Evolutionary conservation across 2,113 vertebrate species (phyloP), one percentile per base, ranked within the genome.

Genomic region (Corythaixoides concolor): DNA sequence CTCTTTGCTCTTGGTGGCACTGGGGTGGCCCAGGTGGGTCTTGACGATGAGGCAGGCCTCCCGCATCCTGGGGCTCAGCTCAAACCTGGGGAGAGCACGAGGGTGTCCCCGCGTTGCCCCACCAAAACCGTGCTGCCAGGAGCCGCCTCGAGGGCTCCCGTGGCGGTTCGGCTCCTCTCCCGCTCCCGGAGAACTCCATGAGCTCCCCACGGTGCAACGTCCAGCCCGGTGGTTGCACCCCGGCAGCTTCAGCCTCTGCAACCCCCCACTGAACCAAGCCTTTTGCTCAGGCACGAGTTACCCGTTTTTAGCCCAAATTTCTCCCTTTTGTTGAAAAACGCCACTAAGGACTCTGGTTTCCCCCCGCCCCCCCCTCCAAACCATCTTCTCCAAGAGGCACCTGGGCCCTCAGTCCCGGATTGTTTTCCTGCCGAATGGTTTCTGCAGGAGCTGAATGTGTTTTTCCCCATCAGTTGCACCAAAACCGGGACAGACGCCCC

Each of bases 41-140:
- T 98, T 98, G 96, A 99, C 95, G 62, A 98, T 98, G 6, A 98
- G 98, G 67, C 99, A 99, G 32, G 99, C 99, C 88, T 99, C 99
- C 37, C 98, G 98, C 98, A 99, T 98, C 91, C 99, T 98, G n/a
- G 98, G 98, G 96, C 98, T 99, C 91, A 99, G 96, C 95, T 99
- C 99, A 33, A 99, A 99, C 97, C 99, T 99, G 97, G 6, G 19
- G 41, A 75, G 52, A 39, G 78, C 39, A 15, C 0, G 0, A 37
- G 73, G 92, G 85, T 32, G 10, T 19, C 24, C 2, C 24, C 2
- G 2, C 0, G 0, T 20, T 4, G 24, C 55, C 39, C 26, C 63
- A n/a, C 13, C 67, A 43, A 26, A 30, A 9, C 50, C 5, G 0
- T 4, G 0, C n/a, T 1, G 12, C 27, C 26, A 18, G 20, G n/a